phyloP scores from a whole-genome alignment of 1,140 invertebrate genomes.

The Melitaea cinxia region DNA sequence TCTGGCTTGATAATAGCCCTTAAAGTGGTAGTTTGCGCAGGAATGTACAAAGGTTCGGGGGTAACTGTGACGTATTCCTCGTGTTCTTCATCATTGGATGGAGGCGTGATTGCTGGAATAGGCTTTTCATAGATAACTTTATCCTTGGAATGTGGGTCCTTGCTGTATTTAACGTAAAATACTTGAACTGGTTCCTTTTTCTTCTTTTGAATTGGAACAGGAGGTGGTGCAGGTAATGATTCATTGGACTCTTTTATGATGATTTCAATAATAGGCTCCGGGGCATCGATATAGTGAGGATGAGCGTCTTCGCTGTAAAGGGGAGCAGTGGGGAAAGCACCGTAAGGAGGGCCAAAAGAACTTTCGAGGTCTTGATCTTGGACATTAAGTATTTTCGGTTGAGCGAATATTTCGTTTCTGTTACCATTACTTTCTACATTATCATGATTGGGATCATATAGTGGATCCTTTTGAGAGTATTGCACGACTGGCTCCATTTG shows the following conservation, averaged over 20 bases:
- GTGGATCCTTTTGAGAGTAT: constrained; percentile 89
- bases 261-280: constrained; percentile 94
- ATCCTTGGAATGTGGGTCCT: constrained; percentile 87
- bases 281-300: constrained; percentile 87
- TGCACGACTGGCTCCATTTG: constrained; percentile 91
- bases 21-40: constrained; percentile 87
- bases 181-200: constrained; percentile 93
- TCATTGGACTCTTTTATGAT: constrained; percentile 95
- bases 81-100: constrained; percentile 83
- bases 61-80: constrained; percentile 74
- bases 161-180: constrained; percentile 94
- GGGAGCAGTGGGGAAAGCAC: constrained; percentile 76
- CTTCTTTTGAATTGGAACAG: constrained; percentile 82
- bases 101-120: constrained; percentile 87
- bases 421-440: constrained; percentile 73
- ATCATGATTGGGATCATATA: constrained; percentile 83
- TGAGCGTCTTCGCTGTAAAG: constrained; percentile 79
- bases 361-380: constrained; percentile 81
- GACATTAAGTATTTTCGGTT: constrained; percentile 80
- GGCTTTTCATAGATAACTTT: constrained; percentile 90
- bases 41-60: constrained; percentile 70
- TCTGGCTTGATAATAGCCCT: constrained; percentile 92
- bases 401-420: constrained; percentile 79
- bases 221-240: constrained; percentile 86
- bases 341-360: constrained; percentile 72